These are phyloP conservation scores for Tiliacea aurago DNA, from an alignment of 2,888 invertebrate genomes.

Conservation along the genomic window DNA sequence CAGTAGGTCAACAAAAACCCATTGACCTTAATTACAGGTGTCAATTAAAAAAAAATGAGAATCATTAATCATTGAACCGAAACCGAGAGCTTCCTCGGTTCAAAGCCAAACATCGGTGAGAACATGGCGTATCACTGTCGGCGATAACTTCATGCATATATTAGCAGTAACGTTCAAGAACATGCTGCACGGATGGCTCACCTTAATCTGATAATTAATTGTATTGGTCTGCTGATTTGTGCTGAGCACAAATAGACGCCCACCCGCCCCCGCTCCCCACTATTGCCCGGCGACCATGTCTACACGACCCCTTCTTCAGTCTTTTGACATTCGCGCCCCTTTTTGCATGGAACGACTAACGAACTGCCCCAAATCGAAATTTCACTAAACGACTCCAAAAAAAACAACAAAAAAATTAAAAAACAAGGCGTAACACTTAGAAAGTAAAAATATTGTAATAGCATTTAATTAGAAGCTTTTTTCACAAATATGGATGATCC, in stretches of 20 bases:
- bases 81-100: constrained; percentile 65
- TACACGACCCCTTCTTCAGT: constrained; percentile 86
- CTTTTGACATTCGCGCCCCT: constrained; percentile 90
- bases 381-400: constrained; percentile 65
- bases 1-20: constrained; percentile 48
- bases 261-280: constrained; percentile 79
- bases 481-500: constrained; percentile 63
- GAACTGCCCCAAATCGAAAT: constrained; percentile 83
- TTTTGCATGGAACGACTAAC: constrained; percentile 89
- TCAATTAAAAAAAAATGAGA: constrained; percentile 56
- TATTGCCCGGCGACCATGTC: constrained; percentile 75
- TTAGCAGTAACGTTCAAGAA: constrained; percentile 81
- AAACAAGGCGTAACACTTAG: constrained; percentile 75
- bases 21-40: constrained; percentile 60
- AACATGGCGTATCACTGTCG: constrained; percentile 72
- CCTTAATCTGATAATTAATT: constrained; percentile 91
- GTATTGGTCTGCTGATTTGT: constrained; percentile 90
- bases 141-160: constrained; percentile 77
- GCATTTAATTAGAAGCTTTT: constrained; percentile 77
- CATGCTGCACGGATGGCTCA: constrained; percentile 85
- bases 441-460: constrained; percentile 63
- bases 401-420: constrained; percentile 59
- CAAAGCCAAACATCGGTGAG: constrained; percentile 69
- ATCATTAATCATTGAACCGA: constrained; percentile 54
- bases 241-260: constrained; percentile 87